Percentiles rank a stretch among this genome's conserved stretches.
Conservation (phyloP, 2,113 vertebrate genomes). For the Myiopsitta monachus region DNA sequence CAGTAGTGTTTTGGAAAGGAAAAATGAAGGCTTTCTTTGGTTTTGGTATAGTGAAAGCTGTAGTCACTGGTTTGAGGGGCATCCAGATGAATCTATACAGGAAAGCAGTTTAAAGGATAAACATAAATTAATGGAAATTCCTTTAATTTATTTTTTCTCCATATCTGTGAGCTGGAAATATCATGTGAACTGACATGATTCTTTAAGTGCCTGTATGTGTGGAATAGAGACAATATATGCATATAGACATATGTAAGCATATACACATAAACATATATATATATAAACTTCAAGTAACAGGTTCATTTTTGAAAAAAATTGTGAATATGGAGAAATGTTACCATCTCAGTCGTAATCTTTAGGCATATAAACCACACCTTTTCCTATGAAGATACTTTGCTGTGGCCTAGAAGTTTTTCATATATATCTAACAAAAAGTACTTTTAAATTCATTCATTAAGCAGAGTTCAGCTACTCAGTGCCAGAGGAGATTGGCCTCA, state of each 20-base stretch:
- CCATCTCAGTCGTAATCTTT: not conserved
- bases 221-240: not conserved
- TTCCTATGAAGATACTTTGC: not conserved
- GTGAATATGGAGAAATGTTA: not conserved
- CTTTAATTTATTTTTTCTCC: not conserved
- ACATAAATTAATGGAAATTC: not conserved
- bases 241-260: not conserved
- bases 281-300: not conserved
- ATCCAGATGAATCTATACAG: not conserved
- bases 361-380: not conserved
- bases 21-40: not conserved
- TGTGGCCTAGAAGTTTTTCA: not conserved
- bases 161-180: not conserved
- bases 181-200: not conserved
- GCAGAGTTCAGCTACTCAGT: not conserved
- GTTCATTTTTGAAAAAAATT: not conserved
- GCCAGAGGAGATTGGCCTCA: not conserved
- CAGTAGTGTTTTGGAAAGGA: not conserved
- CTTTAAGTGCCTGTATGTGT: not conserved
- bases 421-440: not conserved
- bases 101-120: not conserved
- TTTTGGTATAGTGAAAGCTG: not conserved
- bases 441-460: not conserved
- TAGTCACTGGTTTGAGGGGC: not conserved
- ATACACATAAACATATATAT: not conserved